Evolutionary conservation across 2,113 vertebrate genomes (phyloP).

Genomic region (Deroptyus accipitrinus): DNA sequence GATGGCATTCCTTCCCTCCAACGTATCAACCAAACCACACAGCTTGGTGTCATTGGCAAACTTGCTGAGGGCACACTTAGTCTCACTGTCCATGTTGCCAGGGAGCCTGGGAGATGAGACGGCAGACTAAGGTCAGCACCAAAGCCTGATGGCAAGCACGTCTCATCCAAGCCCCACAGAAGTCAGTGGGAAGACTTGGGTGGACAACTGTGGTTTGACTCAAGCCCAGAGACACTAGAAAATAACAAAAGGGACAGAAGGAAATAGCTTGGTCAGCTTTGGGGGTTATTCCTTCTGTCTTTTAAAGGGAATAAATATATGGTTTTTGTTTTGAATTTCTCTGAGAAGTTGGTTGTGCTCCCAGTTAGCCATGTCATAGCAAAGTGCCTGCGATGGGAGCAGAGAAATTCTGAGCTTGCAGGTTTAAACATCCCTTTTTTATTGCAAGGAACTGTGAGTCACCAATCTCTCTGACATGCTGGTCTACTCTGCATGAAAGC

Average conservation of each 20-base stretch:
- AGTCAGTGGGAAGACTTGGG: background rate
- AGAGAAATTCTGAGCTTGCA: background rate
- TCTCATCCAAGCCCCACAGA: background rate
- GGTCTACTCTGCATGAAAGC: background rate
- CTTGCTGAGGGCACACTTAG: background rate
- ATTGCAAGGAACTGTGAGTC: background rate
- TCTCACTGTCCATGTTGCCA: background rate
- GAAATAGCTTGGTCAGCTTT: background rate
- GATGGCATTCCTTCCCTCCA: too few relatives aligned
- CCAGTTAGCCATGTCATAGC: background rate
- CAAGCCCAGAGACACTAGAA: background rate
- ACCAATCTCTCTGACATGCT: background rate
- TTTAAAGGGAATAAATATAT: background rate
- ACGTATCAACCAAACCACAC: background rate
- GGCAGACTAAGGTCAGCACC: background rate
- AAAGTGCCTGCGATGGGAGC: background rate
- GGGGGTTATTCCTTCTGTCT: background rate
- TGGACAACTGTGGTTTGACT: background rate
- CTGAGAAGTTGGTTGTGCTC: background rate
- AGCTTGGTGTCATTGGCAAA: background rate
- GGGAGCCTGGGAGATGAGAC: background rate
- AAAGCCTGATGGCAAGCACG: background rate
- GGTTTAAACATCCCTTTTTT: background rate
- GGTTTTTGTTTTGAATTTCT: background rate
- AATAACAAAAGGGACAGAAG: slow-evolving; percentile 1